Base-by-base conservation (phyloP, 2,797 vertebrate genomes). In the Dermochelys coriacea region DNA sequence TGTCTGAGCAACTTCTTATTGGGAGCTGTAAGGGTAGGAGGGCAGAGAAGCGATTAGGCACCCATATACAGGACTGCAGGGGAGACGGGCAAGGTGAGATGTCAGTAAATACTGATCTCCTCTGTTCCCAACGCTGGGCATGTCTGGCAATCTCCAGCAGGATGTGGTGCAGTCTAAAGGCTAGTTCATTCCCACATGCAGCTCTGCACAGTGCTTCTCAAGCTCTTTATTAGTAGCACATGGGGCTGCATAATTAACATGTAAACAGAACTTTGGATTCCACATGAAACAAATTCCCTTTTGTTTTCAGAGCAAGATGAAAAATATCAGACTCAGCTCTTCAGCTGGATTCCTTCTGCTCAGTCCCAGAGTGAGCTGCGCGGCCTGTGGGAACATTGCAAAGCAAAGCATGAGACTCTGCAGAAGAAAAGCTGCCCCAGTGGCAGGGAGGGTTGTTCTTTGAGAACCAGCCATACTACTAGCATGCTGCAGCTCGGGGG, bases 241-340 rank as follows among this genome's bases (percentile, higher is more conserved):
- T 8, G 74, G 84, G 92, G 90, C 54, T 81, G 87, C 59, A 55
- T 87, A 94, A 74, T 54, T 79, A 57, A 45, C 80, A 50, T 41
- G 31, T 57, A 77, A 96, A 96, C 87, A 94, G 71, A 74, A 91
- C 91, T 87, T 94, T 80, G 82, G 75, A 77, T 49, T 59, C 87
- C 86, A 82, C 86, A 89, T 0, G 5, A 51, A 93, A 84, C 25
- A 49, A 77, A 89, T 87, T 84, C 85, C 86, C 51, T 55, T 82
- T 34, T 52, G 47, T 80, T 74, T 68, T 80, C 90, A 57, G 54
- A 71, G 87, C 78, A 45, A 93, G 88, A 92, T 82, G 86, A 92
- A 91, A 93, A 23, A 87, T 86, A 34, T 74, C 91, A 71, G 87
- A 81, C 59, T 64, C 89, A 95, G 90, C 80, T 89, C 75, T 82